Evolutionary conservation across 2,888 invertebrate genomes (phyloP).

Genomic region (Habroteleia sp.): DNA sequence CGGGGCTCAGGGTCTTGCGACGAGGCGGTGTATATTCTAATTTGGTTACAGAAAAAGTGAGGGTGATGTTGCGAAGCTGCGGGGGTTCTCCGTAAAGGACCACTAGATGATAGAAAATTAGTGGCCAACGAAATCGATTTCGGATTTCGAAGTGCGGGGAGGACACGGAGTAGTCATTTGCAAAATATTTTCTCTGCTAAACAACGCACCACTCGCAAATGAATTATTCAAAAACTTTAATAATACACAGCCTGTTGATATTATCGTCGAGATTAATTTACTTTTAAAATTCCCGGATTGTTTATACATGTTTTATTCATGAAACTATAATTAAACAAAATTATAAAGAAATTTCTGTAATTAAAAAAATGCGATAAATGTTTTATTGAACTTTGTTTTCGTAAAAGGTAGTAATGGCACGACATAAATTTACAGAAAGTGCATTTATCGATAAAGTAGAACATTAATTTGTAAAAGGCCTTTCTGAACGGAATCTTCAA

Average conservation of each 20-base stretch:
- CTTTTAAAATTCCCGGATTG: conserved; percentile 14
- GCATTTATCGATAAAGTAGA: conserved; percentile 29
- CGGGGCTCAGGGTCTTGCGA: conserved; percentile 61
- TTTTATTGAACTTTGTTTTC: not conserved
- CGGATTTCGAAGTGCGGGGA: conserved; percentile 64
- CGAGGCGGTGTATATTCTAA: conserved; percentile 72
- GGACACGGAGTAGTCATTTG: conserved; percentile 18
- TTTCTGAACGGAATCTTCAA: conserved; percentile 25
- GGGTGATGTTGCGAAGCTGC: conserved; percentile 69
- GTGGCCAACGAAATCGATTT: conserved; percentile 74
- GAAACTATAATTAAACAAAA: not conserved
- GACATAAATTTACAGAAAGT: not conserved
- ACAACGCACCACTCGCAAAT: conserved; percentile 5
- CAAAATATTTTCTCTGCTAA: conserved; percentile 20
- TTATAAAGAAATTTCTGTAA: conserved; percentile 3
- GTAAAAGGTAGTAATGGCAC: not conserved
- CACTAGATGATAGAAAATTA: conserved; percentile 71
- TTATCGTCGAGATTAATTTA: conserved; percentile 15
- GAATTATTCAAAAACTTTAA: conserved; percentile 25
- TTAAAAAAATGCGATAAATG: conserved; percentile 1
- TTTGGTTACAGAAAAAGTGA: conserved; percentile 74
- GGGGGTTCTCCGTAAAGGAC: conserved; percentile 65
- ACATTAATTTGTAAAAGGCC: conserved; percentile 34
- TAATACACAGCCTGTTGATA: conserved; percentile 6
- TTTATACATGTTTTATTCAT: conserved; percentile 11